These are phyloP conservation scores for Amiota communis DNA, from an alignment of 2,888 invertebrate species.

Conservation along the genomic window DNA sequence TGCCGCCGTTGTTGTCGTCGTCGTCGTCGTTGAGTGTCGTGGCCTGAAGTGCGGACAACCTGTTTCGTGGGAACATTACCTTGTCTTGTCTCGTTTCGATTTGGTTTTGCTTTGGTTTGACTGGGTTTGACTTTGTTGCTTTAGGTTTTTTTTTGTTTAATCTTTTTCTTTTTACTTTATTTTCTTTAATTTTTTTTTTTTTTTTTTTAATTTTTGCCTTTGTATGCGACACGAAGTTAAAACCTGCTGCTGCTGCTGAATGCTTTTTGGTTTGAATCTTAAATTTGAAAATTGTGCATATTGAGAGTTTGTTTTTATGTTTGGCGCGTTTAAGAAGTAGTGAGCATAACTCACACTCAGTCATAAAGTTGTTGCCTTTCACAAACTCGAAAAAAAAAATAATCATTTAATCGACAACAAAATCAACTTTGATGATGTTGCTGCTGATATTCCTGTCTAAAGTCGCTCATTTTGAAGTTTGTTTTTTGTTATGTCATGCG, in stretches of 20 bases:
- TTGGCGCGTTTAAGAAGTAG: too few relatives aligned
- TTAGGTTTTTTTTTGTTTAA: conserved; percentile 1
- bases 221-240: too few relatives aligned
- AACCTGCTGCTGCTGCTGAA: too few relatives aligned
- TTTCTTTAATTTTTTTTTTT: too few relatives aligned
- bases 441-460: too few relatives aligned
- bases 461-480: background rate
- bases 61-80: conserved; percentile 74
- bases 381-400: background rate
- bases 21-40: conserved; percentile 51
- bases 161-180: background rate
- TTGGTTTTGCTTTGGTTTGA: conserved; percentile 61
- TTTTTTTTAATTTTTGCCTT: too few relatives aligned
- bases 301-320: too few relatives aligned
- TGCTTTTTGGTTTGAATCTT: too few relatives aligned
- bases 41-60: conserved; percentile 70
- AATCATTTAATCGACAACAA: too few relatives aligned
- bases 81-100: conserved; percentile 68
- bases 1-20: background rate
- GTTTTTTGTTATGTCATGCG: conserved; percentile 24
- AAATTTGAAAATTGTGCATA: too few relatives aligned
- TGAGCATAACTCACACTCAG: too few relatives aligned
- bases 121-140: conserved; percentile 51
- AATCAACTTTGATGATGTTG: too few relatives aligned
- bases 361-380: background rate